These are phyloP conservation scores for Synergus gifuensis DNA, from an alignment of 2,888 invertebrate genomes.

Conservation along the genomic window DNA sequence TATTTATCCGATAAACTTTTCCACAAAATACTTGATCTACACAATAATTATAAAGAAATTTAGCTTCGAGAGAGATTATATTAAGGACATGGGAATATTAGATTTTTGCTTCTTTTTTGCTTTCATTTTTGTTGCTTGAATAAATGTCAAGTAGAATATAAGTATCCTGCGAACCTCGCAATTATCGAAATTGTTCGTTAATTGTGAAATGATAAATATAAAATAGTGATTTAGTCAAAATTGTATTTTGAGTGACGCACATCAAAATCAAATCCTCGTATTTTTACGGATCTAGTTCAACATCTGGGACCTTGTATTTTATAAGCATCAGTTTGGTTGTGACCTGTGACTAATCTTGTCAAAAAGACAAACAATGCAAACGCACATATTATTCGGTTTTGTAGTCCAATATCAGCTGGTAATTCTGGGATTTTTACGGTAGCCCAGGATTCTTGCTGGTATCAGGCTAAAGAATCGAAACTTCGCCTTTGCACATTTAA, in stretches of 20 bases:
- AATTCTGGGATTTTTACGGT: constrained; percentile 91
- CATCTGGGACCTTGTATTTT: constrained; percentile 54
- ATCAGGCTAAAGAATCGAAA: constrained; percentile 81
- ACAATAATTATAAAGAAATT: not conserved
- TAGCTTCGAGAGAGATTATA: not conserved
- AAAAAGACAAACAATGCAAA: constrained; percentile 58
- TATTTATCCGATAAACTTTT: not conserved
- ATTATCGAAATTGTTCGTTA: constrained; percentile 7
- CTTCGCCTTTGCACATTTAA: constrained; percentile 75
- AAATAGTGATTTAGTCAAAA: constrained; percentile 2
- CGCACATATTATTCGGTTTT: constrained; percentile 70
- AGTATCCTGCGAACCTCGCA: not conserved
- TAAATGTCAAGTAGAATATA: not conserved
- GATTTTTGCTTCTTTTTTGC: constrained; percentile 1
- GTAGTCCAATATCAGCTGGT: constrained; percentile 98
- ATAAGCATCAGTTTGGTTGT: constrained; percentile 66
- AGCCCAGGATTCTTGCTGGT: constrained; percentile 93
- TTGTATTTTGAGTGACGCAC: not conserved
- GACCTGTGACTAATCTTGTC: constrained; percentile 73
- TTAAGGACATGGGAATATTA: constrained; percentile 17
- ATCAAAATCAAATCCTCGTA: not conserved
- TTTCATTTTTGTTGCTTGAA: not conserved
- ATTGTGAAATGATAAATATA: not conserved
- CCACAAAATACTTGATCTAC: not conserved
- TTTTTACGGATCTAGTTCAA: constrained; percentile 38